Percentiles rank a stretch among this genome's conserved stretches.
These are phyloP conservation scores for Hipparchia sbordonii DNA, from an alignment of 2,888 invertebrate genomes.

Conservation along the genomic window DNA sequence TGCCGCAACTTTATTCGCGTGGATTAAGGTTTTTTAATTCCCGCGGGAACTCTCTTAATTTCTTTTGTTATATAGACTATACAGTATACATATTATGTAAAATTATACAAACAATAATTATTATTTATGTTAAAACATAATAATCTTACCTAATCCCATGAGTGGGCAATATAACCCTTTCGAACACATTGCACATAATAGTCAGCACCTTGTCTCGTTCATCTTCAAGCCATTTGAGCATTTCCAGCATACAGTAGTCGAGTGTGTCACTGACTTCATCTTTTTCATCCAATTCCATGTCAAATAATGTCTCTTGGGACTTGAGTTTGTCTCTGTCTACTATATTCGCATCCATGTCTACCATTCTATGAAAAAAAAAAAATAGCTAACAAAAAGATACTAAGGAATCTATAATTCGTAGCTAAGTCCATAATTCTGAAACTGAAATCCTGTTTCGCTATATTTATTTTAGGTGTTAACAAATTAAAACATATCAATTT, in stretches of 20 bases:
- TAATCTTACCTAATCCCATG: slow-evolving; percentile 85
- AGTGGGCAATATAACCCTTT: slow-evolving; percentile 91
- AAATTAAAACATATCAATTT: too few species aligned
- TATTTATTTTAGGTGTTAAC: too few species aligned
- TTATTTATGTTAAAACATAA: too few species aligned
- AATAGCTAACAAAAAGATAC: neutral
- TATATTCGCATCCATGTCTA: slow-evolving; percentile 89
- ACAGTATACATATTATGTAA: too few species aligned
- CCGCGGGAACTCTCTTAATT: too few species aligned
- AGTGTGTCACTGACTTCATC: slow-evolving; percentile 79
- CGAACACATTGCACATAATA: slow-evolving; percentile 87
- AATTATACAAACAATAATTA: too few species aligned
- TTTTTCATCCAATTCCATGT: slow-evolving; percentile 81
- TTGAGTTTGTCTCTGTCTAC: slow-evolving; percentile 72
- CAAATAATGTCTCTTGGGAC: slow-evolving; percentile 73
- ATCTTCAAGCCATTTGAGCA: slow-evolving; percentile 87
- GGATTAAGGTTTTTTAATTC: too few species aligned
- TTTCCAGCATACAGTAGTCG: slow-evolving; percentile 89
- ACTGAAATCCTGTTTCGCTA: too few species aligned
- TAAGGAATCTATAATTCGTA: neutral
- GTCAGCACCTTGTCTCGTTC: slow-evolving; percentile 84
- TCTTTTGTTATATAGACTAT: too few species aligned
- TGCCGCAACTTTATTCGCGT: too few species aligned
- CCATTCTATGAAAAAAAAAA: slow-evolving; percentile 77
- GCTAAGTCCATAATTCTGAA: too few species aligned